Percentiles rank a stretch among this genome's conserved stretches.
Evolutionary conservation across 2,888 invertebrate genomes (phyloP).

Genomic region (Mycalesis mineus): DNA sequence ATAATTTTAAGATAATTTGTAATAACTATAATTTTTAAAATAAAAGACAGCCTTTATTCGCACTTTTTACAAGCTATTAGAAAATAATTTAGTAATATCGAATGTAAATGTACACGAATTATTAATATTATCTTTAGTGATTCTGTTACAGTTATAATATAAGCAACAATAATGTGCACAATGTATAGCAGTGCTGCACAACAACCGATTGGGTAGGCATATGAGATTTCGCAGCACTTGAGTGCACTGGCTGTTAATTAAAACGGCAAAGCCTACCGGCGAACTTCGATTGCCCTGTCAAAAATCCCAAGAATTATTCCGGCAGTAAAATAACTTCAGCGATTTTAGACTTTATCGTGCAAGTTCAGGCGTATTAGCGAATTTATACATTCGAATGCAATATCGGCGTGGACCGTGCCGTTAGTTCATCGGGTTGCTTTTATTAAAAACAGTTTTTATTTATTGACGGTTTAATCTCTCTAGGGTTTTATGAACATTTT

Average conservation of each 20-base stretch:
- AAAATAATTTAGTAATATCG: too few relatives aligned
- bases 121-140: too few relatives aligned
- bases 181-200: neutral
- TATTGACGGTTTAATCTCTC: conserved; percentile 60
- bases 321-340: conserved; percentile 72
- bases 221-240: conserved; percentile 1
- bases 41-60: too few relatives aligned
- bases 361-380: conserved; percentile 75
- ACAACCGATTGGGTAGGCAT: neutral
- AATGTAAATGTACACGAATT: too few relatives aligned
- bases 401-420: conserved; percentile 56
- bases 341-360: conserved; percentile 75
- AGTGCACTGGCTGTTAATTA: conserved; percentile 60
- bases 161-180: neutral
- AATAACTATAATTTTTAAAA: too few relatives aligned
- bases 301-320: conserved; percentile 78
- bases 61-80: too few relatives aligned
- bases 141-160: too few relatives aligned
- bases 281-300: conserved; percentile 77
- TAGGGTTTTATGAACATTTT: conserved; percentile 21
- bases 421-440: conserved; percentile 55
- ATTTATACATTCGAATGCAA: conserved; percentile 67
- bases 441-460: conserved; percentile 73
- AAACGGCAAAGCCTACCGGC: conserved; percentile 42
- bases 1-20: too few relatives aligned